Evolutionary conservation across 2,888 invertebrate species (phyloP).

Genomic region (Caenorhabditis afra): DNA sequence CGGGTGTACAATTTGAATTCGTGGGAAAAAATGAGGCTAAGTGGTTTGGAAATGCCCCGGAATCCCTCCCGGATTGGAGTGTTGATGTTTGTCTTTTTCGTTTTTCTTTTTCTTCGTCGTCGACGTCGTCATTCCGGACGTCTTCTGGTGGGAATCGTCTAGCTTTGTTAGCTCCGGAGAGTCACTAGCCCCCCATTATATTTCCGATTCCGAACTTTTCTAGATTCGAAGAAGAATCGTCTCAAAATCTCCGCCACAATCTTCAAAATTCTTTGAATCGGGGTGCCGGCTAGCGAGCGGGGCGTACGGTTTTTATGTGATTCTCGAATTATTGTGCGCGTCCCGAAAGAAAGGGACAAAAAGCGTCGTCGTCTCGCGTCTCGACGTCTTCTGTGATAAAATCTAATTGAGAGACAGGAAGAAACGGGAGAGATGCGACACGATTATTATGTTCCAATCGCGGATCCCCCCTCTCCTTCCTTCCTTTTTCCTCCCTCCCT

Average conservation of each 20-base stretch:
- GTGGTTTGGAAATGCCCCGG: constrained; percentile 39
- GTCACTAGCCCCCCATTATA: no score
- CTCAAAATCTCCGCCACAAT: no score
- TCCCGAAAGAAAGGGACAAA: neutral
- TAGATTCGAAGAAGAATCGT: no score
- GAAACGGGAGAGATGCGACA: neutral
- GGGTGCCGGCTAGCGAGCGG: no score
- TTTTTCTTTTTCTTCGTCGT: neutral
- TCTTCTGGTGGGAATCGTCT: no score
- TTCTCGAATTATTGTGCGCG: constrained; percentile 5
- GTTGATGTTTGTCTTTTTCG: constrained; percentile 2
- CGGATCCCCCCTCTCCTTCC: neutral
- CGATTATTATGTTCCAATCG: constrained; percentile 50
- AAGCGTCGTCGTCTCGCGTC: neutral
- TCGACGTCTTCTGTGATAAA: constrained; percentile 3
- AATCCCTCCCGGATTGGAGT: neutral
- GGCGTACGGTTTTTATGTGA: constrained; percentile 17
- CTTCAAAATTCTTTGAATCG: no score
- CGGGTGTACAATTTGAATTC: neutral
- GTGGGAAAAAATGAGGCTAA: constrained; percentile 49
- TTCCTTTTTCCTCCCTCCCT: constrained; percentile 3
- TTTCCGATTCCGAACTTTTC: no score
- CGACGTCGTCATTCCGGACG: neutral
- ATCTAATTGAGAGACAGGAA: neutral
- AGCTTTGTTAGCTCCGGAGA: no score